Evolutionary conservation across 2,113 vertebrate genomes (phyloP), one percentile per base, ranked within the genome.

Genomic region (Macaca fascicularis): DNA sequence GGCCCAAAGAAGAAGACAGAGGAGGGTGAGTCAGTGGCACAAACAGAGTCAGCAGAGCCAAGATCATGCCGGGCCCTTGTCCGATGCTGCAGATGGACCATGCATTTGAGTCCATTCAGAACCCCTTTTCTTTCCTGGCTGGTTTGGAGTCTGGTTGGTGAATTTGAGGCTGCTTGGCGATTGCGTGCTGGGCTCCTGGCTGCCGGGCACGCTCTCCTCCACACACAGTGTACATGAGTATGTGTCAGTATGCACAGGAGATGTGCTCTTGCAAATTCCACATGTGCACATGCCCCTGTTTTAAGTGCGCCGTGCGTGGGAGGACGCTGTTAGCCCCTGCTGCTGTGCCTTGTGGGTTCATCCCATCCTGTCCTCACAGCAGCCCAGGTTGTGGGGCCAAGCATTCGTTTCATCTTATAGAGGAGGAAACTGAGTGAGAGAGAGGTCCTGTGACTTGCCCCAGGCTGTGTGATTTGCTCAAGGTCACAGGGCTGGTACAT

Each of bases 201-300:
- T 75, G 52, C 0, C 0, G 11, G 0, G 17, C 1, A 14, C 0
- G 0, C 30, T 14, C 43, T 16, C 8, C 6, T 2, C 2, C 7
- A 8, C 4, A 35, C 25, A 23, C 38, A 75, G 19, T 4, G 20
- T 6, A 75, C 20, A 67, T 5, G 10, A 32, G 3, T 2, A 2
- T 23, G 10, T 30, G n/a, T 64, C 16, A 19, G 38, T 27, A 40
- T 38, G 11, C 17, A 9, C 38, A 69, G 12, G 12, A 19, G 17
- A 83, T 22, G 1, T 50, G 13, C 11, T 25, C 19, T 20, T 11
- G 45, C 45, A 8, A 11, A 43, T 9, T 4, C 17, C 30, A 50
- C 20, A 8, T 2, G 2, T 14, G 23, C 25, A 32, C 6, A 57
- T 5, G 30, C 7, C 64, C 50, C n/a, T 55, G 12, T 76, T 74